phyloP scores from a whole-genome alignment of 1,140 invertebrate species.

The Tetraneura akinire region DNA sequence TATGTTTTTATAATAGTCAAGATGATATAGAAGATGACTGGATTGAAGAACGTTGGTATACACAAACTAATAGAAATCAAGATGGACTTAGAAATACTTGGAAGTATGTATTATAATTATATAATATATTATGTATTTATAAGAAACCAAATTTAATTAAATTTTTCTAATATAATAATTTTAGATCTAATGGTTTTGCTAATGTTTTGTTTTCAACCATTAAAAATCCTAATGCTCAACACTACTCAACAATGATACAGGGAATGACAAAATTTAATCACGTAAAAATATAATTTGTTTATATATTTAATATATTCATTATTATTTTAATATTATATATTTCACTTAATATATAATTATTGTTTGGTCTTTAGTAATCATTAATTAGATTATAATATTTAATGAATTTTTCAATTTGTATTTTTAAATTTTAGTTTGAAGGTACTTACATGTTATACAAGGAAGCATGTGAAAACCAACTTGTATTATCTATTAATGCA shows the following conservation, averaged over 20 bases:
- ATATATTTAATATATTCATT: too few species aligned
- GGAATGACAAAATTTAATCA: slow-evolving; percentile 73
- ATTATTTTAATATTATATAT: too few species aligned
- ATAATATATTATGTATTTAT: slow-evolving; percentile 16
- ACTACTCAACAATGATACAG: slow-evolving; percentile 71
- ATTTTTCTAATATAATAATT: slow-evolving; percentile 51
- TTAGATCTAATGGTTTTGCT: slow-evolving; percentile 60
- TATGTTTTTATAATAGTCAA: slow-evolving; percentile 79
- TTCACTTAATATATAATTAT: too few species aligned
- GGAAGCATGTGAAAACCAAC: slow-evolving; percentile 68
- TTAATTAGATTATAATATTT: neutral
- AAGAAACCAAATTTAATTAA: neutral
- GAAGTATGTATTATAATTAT: slow-evolving; percentile 64
- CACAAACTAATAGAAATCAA: slow-evolving; percentile 59
- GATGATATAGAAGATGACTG: slow-evolving; percentile 69
- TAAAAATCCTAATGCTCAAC: slow-evolving; percentile 59
- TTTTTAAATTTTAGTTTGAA: slow-evolving; percentile 61
- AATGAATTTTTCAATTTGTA: slow-evolving; percentile 3
- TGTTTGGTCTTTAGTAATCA: neutral
- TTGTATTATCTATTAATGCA: slow-evolving; percentile 65
- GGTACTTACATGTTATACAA: slow-evolving; percentile 67
- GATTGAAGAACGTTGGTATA: slow-evolving; percentile 79
- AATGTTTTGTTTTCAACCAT: slow-evolving; percentile 61
- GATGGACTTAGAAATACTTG: slow-evolving; percentile 69
- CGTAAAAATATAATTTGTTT: slow-evolving; percentile 56